Evolutionary conservation across 2,888 invertebrate genomes (phyloP).

Genomic region (Lepidocyrtinus sp.): DNA sequence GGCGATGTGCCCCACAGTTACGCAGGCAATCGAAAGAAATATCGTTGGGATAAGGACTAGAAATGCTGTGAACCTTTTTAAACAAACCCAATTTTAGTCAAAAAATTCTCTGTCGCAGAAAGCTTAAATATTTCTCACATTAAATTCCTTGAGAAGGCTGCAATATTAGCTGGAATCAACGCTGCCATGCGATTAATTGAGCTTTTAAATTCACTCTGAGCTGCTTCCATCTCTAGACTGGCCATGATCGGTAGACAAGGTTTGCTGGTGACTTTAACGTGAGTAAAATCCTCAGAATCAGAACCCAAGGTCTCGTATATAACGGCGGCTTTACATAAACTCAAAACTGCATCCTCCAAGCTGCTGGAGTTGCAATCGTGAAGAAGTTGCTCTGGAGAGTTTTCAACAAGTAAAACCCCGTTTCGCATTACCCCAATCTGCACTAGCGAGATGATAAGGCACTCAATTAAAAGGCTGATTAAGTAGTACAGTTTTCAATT

Average conservation of each 20-base stretch:
- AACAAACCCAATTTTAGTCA: no score
- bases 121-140: no score
- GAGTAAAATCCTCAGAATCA: neutral
- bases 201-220: neutral
- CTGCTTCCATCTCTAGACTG: neutral
- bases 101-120: no score
- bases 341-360: conserved; percentile 94
- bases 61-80: no score
- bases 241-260: neutral
- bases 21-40: neutral
- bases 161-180: no score
- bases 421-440: conserved; percentile 96
- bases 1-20: neutral
- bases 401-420: conserved; percentile 90
- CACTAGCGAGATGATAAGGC: no score
- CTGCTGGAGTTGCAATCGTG: conserved; percentile 85
- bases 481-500: no score
- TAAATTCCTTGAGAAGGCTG: no score
- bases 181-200: neutral
- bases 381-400: conserved; percentile 84
- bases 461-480: no score
- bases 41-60: neutral
- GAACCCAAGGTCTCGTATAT: neutral
- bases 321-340: conserved; percentile 74
- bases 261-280: neutral